These are phyloP conservation scores for Cyrtorhinus lividipennis DNA, from an alignment of 1,140 invertebrate species.

Conservation along the genomic window DNA sequence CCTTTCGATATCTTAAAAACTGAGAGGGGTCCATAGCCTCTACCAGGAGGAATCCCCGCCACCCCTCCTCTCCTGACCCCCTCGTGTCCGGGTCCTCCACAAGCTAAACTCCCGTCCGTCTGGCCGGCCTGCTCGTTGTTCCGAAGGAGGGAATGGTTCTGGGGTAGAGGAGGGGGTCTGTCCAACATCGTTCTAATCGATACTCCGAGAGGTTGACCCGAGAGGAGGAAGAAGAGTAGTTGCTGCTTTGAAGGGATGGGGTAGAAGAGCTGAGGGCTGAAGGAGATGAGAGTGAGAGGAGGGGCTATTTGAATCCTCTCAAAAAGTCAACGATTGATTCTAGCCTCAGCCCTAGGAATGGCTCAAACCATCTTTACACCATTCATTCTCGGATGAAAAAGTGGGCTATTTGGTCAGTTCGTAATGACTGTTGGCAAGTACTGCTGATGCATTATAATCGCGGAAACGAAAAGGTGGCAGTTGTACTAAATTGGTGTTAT, in stretches of 20 bases:
- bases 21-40: neutral
- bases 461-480: too few relatives aligned
- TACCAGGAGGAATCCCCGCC: neutral
- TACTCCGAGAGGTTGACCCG: neutral
- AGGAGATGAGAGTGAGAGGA: neutral
- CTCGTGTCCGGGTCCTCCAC: too few relatives aligned
- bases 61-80: too few relatives aligned
- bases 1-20: slow-evolving; percentile 10
- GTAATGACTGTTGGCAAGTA: too few relatives aligned
- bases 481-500: too few relatives aligned
- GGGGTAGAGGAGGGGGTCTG: too few relatives aligned
- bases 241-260: neutral
- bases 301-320: neutral
- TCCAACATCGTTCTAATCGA: slow-evolving; percentile 5
- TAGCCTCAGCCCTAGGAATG: neutral
- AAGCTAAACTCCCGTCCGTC: too few relatives aligned
- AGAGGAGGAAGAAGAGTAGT: neutral
- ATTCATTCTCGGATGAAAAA: too few relatives aligned
- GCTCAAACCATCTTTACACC: neutral
- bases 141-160: too few relatives aligned
- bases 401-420: too few relatives aligned
- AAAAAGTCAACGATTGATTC: neutral
- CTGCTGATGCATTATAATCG: too few relatives aligned
- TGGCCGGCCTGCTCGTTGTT: too few relatives aligned
- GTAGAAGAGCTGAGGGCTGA: neutral